Conservation (phyloP, 2,888 invertebrate genomes). For the Dynastes tityus region DNA sequence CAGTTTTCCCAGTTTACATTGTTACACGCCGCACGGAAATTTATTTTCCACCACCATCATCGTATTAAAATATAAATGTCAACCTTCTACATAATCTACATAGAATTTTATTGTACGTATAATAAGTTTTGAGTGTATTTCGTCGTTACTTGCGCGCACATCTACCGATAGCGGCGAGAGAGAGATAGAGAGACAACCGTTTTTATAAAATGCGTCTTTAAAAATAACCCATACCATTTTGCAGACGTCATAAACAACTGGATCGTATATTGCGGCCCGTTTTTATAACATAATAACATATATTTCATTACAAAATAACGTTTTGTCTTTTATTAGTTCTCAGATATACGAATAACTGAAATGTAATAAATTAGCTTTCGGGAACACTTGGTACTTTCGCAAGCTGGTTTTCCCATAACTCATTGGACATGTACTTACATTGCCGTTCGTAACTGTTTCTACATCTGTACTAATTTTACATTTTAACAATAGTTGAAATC, state of each 20-base stretch:
- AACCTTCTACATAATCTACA: slow-evolving; percentile 35
- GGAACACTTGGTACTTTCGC: neutral
- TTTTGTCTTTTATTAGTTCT: slow-evolving; percentile 2
- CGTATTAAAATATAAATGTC: slow-evolving; percentile 23
- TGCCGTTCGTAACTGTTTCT: no score
- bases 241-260: slow-evolving; percentile 31
- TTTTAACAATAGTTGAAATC: no score
- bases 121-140: slow-evolving; percentile 24
- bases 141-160: neutral
- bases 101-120: slow-evolving; percentile 27
- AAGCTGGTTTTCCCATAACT: no score
- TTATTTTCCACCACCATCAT: slow-evolving; percentile 3
- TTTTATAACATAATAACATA: slow-evolving; percentile 29
- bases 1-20: neutral
- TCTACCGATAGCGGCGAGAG: no score
- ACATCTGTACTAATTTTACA: no score
- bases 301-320: slow-evolving; percentile 16
- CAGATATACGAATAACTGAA: neutral
- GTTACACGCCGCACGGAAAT: neutral
- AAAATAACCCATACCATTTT: slow-evolving; percentile 16
- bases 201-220: neutral
- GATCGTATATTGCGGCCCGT: neutral
- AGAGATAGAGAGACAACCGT: neutral
- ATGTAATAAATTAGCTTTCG: neutral
- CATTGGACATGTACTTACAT: no score